A percentile compares a stretch with the other conserved stretches of the same genome.
phyloP scores from a whole-genome alignment of 35 echinoderm and acorn worm genomes.

The Patiria miniata region DNA sequence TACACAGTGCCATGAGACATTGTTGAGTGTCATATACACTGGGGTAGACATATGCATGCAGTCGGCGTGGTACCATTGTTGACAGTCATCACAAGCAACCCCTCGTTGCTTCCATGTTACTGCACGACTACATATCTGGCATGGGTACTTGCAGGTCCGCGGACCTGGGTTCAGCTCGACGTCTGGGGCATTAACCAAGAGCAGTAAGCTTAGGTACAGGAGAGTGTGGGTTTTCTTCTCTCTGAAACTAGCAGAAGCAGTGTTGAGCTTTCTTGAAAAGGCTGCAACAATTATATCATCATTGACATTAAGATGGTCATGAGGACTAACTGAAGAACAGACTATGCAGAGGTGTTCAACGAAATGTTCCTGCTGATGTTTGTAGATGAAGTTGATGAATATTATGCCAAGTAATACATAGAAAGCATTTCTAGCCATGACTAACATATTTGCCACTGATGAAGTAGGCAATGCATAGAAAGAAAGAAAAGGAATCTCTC shows the following conservation, averaged over 20 bases:
- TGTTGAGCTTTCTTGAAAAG: background rate
- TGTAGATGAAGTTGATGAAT: background rate
- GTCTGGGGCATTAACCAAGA: constrained; percentile 34
- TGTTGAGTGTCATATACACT: constrained; percentile 21
- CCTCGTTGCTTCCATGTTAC: constrained; percentile 38
- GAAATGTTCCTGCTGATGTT: background rate
- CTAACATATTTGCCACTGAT: no score
- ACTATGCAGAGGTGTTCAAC: background rate
- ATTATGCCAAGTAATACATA: background rate
- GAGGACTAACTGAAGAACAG: background rate
- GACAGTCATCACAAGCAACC: constrained; percentile 44
- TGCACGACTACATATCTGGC: constrained; percentile 43
- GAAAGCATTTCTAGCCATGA: no score
- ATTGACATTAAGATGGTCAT: background rate
- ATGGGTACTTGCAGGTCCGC: constrained; percentile 46
- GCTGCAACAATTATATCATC: background rate
- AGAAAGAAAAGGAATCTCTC: no score
- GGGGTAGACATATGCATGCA: constrained; percentile 62
- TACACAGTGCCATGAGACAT: constrained; percentile 43
- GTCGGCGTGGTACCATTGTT: constrained; percentile 41
- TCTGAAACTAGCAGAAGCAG: background rate
- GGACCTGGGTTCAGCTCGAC: constrained; percentile 57
- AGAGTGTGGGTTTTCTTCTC: constrained; percentile 8
- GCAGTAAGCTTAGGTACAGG: constrained; percentile 32
- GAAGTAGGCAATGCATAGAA: no score